Percentiles rank a stretch among this genome's conserved stretches.
These are phyloP conservation scores for Aspidapion aeneum DNA, from an alignment of 2,888 invertebrate species.

Conservation along the genomic window DNA sequence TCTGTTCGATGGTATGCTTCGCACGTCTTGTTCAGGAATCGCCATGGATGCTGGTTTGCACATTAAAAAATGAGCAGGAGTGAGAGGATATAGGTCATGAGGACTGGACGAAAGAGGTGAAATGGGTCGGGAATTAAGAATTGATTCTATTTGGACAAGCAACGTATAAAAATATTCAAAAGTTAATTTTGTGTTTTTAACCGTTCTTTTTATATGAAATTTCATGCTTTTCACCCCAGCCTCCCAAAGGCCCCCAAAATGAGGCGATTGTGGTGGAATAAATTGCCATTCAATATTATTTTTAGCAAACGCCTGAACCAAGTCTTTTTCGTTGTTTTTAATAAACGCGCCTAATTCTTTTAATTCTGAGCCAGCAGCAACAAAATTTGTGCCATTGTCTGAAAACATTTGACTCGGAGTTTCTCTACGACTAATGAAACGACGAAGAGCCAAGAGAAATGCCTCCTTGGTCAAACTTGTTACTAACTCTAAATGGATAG, in stretches of 20 bases:
- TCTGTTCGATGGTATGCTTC: constrained; percentile 8
- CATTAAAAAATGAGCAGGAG: constrained; percentile 14
- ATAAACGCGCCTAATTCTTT: constrained; percentile 13
- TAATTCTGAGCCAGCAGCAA: too few relatives aligned
- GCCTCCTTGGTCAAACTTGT: constrained; percentile 16
- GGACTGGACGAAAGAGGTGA: constrained; percentile 28
- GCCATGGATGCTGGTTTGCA: too few relatives aligned
- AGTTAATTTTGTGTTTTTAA: constrained; percentile 28
- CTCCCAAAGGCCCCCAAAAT: constrained; percentile 40
- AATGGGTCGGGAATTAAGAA: constrained; percentile 36
- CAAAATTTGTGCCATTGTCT: too few relatives aligned
- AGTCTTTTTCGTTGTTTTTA: too few relatives aligned
- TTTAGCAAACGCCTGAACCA: neutral
- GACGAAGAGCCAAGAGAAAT: constrained; percentile 13
- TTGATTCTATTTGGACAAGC: constrained; percentile 33
- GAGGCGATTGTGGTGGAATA: constrained; percentile 33
- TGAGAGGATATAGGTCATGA: constrained; percentile 10
- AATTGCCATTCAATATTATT: constrained; percentile 32
- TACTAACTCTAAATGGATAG: constrained; percentile 20
- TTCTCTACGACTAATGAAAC: constrained; percentile 20
- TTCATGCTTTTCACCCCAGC: constrained; percentile 35
- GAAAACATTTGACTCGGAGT: too few relatives aligned
- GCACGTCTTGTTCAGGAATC: constrained; percentile 2
- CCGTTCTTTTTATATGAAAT: constrained; percentile 29
- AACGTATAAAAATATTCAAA: constrained; percentile 36